A percentile compares a stretch with the other conserved stretches of the same genome.
Evolutionary conservation across 2,888 invertebrate species (phyloP).

Genomic region (Syrphus vitripennis): DNA sequence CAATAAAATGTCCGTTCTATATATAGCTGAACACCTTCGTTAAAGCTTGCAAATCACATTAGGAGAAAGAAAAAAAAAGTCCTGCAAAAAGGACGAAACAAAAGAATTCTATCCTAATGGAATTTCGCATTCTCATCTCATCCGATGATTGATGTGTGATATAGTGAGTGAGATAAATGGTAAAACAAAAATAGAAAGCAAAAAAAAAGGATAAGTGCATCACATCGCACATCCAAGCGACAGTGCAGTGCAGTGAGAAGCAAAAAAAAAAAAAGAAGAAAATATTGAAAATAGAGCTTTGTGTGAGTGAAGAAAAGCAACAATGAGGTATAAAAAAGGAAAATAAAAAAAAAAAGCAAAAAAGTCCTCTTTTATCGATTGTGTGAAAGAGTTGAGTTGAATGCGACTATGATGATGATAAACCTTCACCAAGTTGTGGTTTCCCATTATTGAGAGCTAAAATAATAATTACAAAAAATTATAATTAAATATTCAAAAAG

Average conservation of each 20-base stretch:
- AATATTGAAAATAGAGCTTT: neutral
- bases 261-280: neutral
- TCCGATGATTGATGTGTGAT: conserved; percentile 42
- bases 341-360: conserved; percentile 13
- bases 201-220: conserved; percentile 41
- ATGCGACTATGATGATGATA: neutral
- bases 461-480: neutral
- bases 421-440: conserved; percentile 4
- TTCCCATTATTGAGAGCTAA: neutral
- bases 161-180: conserved; percentile 43
- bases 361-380: conserved; percentile 38
- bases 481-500: neutral
- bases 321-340: conserved; percentile 19
- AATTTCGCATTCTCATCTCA: conserved; percentile 32
- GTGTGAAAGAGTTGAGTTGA: neutral
- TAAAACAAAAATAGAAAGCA: conserved; percentile 15
- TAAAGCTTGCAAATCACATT: neutral
- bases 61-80: neutral
- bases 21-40: neutral
- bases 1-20: neutral
- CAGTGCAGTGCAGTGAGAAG: conserved; percentile 23
- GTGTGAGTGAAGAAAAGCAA: conserved; percentile 13
- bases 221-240: neutral
- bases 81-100: conserved; percentile 8
- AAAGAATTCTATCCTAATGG: conserved; percentile 19